Evolutionary conservation across 1,140 invertebrate species (phyloP), one percentile per base, ranked within the genome.

Genomic region (Wasmannia auropunctata): DNA sequence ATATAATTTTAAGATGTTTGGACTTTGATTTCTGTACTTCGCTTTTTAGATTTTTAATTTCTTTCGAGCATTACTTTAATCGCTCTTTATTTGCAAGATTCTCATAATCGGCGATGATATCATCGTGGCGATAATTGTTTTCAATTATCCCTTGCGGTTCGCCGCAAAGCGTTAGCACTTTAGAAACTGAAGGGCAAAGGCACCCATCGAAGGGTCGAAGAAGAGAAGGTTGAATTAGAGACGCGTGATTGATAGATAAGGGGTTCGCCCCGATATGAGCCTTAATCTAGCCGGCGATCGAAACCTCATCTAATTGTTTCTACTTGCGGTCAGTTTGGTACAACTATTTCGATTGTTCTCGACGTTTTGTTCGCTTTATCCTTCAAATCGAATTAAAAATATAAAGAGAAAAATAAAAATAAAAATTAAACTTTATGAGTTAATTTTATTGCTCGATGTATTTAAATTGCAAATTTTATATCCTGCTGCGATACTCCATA

Each of bases 151-250:
- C 72, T 91, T 83, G 90, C 34, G 90, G 89, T 91, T 56, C 54
- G 22, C 90, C 89, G 58, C 87, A 87, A 90, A 91, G 74, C 85
- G 87, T 88, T 60, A 56, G 63, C 79, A 74, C 87, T 79, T 81
- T 37, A 31, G 86, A 86, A 70, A 86, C 46, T 75, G 76, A 65
- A 87, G 86, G 62, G 69, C 70, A 90, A 88, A 87, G 60, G 87
- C 67, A 65, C 37, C 43, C 67, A 63, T 58, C 56, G 84, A 89
- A 74, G 90, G 89, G 86, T 91, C 85, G 88, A 86, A 91, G 90
- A 89, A 91, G 91, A 92, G 90, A 91, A 91, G 91, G 86, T 77
- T 70, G 88, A 92, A 92, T 90, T 72, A 56, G 83, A 88, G 80
- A 88, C 84, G 86, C 88, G 76, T 87, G 43, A 85, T 69, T 76